phyloP scores from a whole-genome alignment of 2,888 invertebrate species.

The Nomada fucata region DNA sequence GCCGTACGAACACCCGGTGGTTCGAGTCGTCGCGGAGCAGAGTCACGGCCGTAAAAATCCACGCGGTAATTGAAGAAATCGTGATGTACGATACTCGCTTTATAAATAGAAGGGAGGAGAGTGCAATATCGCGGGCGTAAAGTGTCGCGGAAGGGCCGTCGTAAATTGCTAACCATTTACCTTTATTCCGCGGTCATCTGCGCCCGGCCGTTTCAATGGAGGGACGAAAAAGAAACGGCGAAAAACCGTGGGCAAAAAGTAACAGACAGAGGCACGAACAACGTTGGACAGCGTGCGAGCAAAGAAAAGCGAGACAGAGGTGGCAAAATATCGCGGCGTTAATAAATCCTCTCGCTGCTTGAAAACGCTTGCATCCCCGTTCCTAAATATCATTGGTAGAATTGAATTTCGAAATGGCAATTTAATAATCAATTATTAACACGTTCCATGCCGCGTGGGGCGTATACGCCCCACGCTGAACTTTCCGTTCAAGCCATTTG shows the following conservation, averaged over 20 bases:
- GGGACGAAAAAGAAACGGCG: background rate
- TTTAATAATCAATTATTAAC: no score
- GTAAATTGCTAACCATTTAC: conserved; percentile 41
- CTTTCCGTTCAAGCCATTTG: no score
- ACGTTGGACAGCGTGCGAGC: background rate
- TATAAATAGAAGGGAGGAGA: conserved; percentile 34
- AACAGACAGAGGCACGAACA: background rate
- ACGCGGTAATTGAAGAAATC: conserved; percentile 43
- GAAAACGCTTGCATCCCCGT: no score
- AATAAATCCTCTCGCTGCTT: background rate
- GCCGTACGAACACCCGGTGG: conserved; percentile 7
- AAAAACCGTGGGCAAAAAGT: background rate
- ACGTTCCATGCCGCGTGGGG: no score
- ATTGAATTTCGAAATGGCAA: background rate
- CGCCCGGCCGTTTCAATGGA: background rate
- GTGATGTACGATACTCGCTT: conserved; percentile 43
- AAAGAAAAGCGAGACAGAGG: conserved; percentile 2
- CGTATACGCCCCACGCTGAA: no score
- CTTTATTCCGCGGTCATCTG: conserved; percentile 23
- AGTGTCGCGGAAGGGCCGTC: conserved; percentile 21
- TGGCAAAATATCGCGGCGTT: background rate
- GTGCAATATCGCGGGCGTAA: conserved; percentile 38
- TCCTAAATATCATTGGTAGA: no score
- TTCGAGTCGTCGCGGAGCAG: conserved; percentile 1
- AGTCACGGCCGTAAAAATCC: conserved; percentile 14